Evolutionary conservation across 1,140 invertebrate species (phyloP).

Genomic region (Apocrypta bakeri): DNA sequence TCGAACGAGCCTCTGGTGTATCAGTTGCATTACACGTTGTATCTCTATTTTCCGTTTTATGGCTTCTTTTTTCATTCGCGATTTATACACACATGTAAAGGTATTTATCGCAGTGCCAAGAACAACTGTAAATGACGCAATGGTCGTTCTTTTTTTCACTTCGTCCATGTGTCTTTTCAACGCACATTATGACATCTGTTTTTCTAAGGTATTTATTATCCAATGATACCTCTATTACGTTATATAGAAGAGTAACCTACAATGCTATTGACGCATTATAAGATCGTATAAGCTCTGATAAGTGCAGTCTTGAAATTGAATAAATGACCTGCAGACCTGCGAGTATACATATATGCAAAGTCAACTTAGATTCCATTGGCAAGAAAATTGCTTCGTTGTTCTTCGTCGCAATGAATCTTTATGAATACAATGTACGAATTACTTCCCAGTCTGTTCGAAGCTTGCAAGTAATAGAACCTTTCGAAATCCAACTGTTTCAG

Average conservation of each 20-base stretch:
- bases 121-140: too few species aligned
- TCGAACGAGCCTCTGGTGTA: conserved; percentile 8
- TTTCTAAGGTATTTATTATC: neutral
- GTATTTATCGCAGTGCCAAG: neutral
- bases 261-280: neutral
- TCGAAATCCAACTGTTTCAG: neutral
- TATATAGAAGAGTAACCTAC: too few species aligned
- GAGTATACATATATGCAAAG: neutral
- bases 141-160: neutral
- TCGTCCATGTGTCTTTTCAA: too few species aligned
- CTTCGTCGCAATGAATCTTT: neutral
- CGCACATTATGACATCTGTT: neutral
- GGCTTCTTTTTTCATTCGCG: conserved; percentile 19
- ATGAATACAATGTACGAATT: neutral
- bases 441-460: neutral
- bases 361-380: neutral
- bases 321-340: neutral
- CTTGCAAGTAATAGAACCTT: neutral
- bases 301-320: neutral
- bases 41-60: neutral
- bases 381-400: neutral
- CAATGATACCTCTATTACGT: neutral
- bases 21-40: too few species aligned
- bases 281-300: neutral
- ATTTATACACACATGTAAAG: neutral